Conservation (phyloP, 2,888 invertebrate species). For the Drosophila glabriapex region DNA sequence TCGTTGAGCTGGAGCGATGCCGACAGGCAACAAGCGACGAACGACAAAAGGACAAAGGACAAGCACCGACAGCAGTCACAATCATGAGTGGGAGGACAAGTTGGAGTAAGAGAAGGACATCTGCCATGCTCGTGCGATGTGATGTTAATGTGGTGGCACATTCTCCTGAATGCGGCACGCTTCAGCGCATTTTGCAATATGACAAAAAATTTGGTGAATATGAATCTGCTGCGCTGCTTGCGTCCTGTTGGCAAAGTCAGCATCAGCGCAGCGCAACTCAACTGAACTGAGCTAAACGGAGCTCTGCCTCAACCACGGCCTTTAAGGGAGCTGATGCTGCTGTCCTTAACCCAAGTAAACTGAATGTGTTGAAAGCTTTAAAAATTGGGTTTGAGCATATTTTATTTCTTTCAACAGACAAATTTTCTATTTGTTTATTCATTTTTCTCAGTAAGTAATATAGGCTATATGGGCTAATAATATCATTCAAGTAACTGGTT, state of each 20-base stretch:
- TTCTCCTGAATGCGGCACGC: conserved; percentile 65
- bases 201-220: conserved; percentile 51
- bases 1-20: conserved; percentile 62
- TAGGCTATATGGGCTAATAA: not conserved
- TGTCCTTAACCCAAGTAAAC: conserved; percentile 3
- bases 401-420: not conserved
- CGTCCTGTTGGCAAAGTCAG: not conserved
- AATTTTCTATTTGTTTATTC: not conserved
- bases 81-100: conserved; percentile 12
- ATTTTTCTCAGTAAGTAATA: not conserved
- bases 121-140: conserved; percentile 14
- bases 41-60: conserved; percentile 31
- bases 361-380: not conserved
- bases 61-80: conserved; percentile 39
- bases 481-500: not conserved
- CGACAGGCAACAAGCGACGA: conserved; percentile 39
- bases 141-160: conserved; percentile 15
- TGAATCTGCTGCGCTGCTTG: conserved; percentile 30
- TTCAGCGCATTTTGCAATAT: conserved; percentile 70
- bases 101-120: conserved; percentile 21
- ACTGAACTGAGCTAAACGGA: conserved; percentile 22
- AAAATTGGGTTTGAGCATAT: not conserved
- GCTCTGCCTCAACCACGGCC: conserved; percentile 3
- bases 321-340: conserved; percentile 1
- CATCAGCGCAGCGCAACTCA: conserved; percentile 26